These are phyloP conservation scores for Tigriopus japonicus DNA, from an alignment of 1,140 invertebrate genomes.

Conservation along the genomic window DNA sequence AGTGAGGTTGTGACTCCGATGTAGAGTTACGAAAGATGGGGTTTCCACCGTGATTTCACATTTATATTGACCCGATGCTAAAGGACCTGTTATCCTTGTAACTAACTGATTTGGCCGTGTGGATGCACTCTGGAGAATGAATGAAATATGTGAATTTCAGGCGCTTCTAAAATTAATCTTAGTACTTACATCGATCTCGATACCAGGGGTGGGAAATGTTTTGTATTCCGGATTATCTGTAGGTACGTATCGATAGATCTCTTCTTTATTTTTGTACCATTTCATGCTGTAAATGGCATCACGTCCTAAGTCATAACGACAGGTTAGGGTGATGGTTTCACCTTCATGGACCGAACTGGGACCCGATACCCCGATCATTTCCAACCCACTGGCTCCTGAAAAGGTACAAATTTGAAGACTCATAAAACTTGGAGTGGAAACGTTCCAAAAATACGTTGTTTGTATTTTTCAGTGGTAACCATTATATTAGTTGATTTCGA, in stretches of 20 bases:
- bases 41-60: conserved; percentile 11
- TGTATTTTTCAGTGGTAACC: too few species aligned
- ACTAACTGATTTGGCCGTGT: conserved; percentile 6
- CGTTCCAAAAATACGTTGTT: too few species aligned
- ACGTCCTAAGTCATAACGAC: conserved; percentile 53
- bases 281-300: conserved; percentile 60
- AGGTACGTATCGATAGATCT: conserved; percentile 62
- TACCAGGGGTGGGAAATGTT: neutral
- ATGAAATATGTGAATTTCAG: neutral
- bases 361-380: conserved; percentile 41
- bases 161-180: neutral
- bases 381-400: conserved; percentile 23
- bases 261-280: conserved; percentile 70
- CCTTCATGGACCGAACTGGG: conserved; percentile 44
- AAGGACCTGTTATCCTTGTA: neutral
- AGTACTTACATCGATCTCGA: neutral
- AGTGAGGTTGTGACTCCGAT: neutral
- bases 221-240: conserved; percentile 19
- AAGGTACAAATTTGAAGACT: too few species aligned
- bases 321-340: conserved; percentile 46
- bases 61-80: conserved; percentile 3
- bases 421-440: too few species aligned
- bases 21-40: conserved; percentile 1
- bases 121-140: neutral
- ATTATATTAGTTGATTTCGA: too few species aligned